Conservation (phyloP, 2,797 vertebrate genomes). For the Macrochelys suwanniensis region DNA sequence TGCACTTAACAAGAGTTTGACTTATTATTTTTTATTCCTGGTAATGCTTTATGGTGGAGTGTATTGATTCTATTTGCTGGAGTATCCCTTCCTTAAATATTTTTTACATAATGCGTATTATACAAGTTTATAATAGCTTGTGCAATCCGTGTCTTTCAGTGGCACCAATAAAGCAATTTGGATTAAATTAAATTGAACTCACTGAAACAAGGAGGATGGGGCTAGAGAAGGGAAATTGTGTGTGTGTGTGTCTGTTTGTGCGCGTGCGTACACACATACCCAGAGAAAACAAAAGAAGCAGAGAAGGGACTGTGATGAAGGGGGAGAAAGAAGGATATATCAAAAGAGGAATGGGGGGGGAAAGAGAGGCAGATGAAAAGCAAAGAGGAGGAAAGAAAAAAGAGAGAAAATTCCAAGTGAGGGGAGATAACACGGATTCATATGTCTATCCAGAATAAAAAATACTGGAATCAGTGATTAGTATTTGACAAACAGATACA, state of each 20-base stretch:
- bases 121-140: slow-evolving; percentile 45
- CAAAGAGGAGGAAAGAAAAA: background rate
- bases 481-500: fast-evolving
- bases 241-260: fast-evolving
- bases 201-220: slow-evolving; percentile 2
- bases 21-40: background rate
- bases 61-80: slow-evolving; percentile 74
- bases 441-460: fast-evolving
- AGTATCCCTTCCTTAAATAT: slow-evolving; percentile 69
- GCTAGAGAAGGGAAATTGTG: background rate
- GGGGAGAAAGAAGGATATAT: background rate
- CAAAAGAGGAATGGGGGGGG: background rate
- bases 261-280: background rate
- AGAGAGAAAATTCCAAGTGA: fast-evolving
- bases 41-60: slow-evolving; percentile 52
- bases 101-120: slow-evolving; percentile 56
- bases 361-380: background rate
- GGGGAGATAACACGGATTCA: fast-evolving
- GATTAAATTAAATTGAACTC: slow-evolving; percentile 69
- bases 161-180: slow-evolving; percentile 72
- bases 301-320: background rate
- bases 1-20: slow-evolving; percentile 30
- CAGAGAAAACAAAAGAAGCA: background rate
- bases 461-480: background rate
- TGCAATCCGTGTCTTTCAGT: slow-evolving; percentile 31